Base-by-base conservation (phyloP, 2,113 vertebrate species). In the Suricata suricatta region DNA sequence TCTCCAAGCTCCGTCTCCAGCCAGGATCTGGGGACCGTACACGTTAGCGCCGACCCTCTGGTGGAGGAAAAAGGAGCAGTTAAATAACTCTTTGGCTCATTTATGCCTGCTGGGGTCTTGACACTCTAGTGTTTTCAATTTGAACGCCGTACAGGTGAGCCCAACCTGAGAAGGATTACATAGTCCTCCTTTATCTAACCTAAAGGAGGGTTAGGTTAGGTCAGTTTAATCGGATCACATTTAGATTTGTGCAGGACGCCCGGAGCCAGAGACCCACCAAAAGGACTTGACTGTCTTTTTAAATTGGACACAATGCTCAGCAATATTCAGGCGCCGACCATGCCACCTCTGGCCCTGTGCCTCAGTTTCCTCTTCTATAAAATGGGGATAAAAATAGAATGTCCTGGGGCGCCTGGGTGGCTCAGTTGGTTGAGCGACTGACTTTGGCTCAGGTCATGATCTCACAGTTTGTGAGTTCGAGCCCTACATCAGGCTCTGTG, bases 331-430 rank as follows among this genome's bases (percentile, higher is more conserved):
- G 57, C 23, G 17, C 7, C 50, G 25, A 29, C 12, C 10, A 0
- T 3, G 13, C 29, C 29, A n/a, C 31, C 38, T 19, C 47, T 54
- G 16, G 57, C 7, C 31, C 12, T 10, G 0, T 74, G 15, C 8
- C 81, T 96, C 76, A 5, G 25, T 82, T 90, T 98, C 57, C 23
- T 88, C 27, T 44, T 68, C 81, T 77, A 10, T 88, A 76, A 90
- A 50, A 52, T 13, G 54, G 27, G 41, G 57, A 64, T 50, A 31
- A 84, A 86, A 92, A 50, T 41, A 74, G 66, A 79, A 79, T 17
- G 7, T 33, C 7, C 33, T 88, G n/a, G n/a, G n/a, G n/a, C n/a
- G n/a, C n/a, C n/a, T n/a, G n/a, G n/a, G n/a, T n/a, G n/a, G n/a
- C n/a, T n/a, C n/a, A n/a, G n/a, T n/a, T n/a, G n/a, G n/a, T n/a